These are phyloP conservation scores for Acromyrmex charruanus DNA, from an alignment of 1,140 invertebrate genomes.

Conservation along the genomic window DNA sequence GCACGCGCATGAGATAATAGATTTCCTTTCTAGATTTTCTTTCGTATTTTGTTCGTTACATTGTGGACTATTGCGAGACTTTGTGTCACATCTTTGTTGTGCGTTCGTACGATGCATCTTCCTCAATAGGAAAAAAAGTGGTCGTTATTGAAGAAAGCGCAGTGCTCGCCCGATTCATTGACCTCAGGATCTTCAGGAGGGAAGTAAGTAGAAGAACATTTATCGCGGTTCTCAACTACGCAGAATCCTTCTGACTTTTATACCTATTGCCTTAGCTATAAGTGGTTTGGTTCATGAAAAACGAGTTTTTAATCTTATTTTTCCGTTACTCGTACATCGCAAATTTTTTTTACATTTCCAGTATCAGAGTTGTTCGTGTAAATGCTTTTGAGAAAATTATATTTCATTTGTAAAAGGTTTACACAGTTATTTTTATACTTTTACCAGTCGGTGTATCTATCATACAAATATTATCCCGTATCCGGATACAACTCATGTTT, in stretches of 20 bases:
- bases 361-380: not conserved
- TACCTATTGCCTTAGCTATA: not conserved
- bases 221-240: constrained; percentile 48
- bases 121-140: constrained; percentile 50
- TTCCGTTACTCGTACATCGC: not conserved
- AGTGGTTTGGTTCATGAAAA: not conserved
- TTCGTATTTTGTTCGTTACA: not conserved
- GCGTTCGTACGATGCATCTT: constrained; percentile 49
- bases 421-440: constrained; percentile 16
- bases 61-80: constrained; percentile 22
- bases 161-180: constrained; percentile 54
- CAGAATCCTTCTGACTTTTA: not conserved
- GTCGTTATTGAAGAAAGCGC: constrained; percentile 52
- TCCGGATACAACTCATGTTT: not conserved
- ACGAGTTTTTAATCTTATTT: not conserved
- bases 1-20: not conserved
- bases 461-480: constrained; percentile 31
- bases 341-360: not conserved
- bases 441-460: constrained; percentile 26
- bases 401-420: not conserved
- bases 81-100: constrained; percentile 51
- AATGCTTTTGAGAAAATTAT: not conserved
- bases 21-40: not conserved
- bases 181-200: constrained; percentile 41
- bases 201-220: constrained; percentile 49